phyloP scores from a whole-genome alignment of 1,140 invertebrate species.

The Dreissena polymorpha region DNA sequence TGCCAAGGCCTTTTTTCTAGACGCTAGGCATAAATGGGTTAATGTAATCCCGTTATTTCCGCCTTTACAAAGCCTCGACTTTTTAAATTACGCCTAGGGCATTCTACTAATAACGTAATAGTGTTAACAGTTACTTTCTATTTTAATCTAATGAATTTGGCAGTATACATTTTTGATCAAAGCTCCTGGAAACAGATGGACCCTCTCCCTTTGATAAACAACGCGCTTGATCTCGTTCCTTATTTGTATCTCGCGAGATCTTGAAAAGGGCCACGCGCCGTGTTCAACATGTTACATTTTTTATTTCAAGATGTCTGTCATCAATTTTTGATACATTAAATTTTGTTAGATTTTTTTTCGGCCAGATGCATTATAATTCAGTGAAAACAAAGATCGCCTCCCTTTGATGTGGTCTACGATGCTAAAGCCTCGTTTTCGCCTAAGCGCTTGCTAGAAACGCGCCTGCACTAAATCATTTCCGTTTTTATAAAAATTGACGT shows the following conservation, averaged over 20 bases:
- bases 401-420: background rate
- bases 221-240: too few species aligned
- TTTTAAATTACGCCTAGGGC: too few species aligned
- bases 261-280: background rate
- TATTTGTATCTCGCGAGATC: too few species aligned
- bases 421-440: background rate
- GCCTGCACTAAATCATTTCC: background rate
- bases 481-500: background rate
- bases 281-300: constrained; percentile 1
- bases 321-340: background rate
- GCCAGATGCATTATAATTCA: background rate
- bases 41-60: too few species aligned
- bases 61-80: too few species aligned
- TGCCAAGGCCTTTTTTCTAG: too few species aligned
- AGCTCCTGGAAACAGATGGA: background rate
- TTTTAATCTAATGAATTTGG: constrained; percentile 1
- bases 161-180: background rate
- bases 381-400: background rate
- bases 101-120: too few species aligned
- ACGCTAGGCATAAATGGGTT: too few species aligned
- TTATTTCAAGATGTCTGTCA: background rate
- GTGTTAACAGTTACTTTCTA: background rate
- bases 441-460: background rate
- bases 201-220: background rate
- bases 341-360: background rate